Base-by-base conservation (phyloP, 1,140 invertebrate genomes). In the Prorops nasuta region DNA sequence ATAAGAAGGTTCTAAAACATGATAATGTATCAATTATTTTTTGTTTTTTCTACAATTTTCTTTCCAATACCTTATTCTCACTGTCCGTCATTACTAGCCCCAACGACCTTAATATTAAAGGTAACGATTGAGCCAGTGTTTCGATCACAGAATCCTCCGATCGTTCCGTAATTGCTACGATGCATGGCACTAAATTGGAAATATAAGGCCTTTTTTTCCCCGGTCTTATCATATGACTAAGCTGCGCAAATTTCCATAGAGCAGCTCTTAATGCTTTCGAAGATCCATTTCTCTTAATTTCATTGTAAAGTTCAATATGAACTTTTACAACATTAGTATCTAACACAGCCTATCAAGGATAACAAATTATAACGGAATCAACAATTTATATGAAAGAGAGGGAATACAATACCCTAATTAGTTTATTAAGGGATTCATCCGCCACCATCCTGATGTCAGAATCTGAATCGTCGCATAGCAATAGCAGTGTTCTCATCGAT, bases 351-450 rank as follows among this genome's bases (percentile, higher is more conserved):
- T 87, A 42, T 28, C 10, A 51, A 28, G 10, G 22, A 51, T 10
- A 44, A 4, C 4, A 35, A n/a, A 7, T 7, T 28, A 7, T 6
- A 28, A 28, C 12, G 6, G 6, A 28, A 28, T 28, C 24, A 28
- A 6, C 24, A 35, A 6, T 35, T 6, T 14, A 10, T 15, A 35
- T 35, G 6, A 10, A 28, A 39, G 3, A 36, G 47, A n/a, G 12
- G 51, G 45, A 24, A 18, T 10, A 51, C 44, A 22, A 31, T 70
- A 88, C 86, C 73, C 87, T 83, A 60, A 90, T 88, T 46, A 89
- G 86, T 73, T 83, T 83, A 64, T 90, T 91, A 0, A 92, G 76
- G 65, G 86, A 88, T 74, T 92, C 90, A 73, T 91, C 87, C 22
- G 89, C 88, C 36, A 86, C 82, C 74, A 89, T 87, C 39, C 89